phyloP scores from a whole-genome alignment of 2,113 vertebrate species.

The Fregata magnificens region DNA sequence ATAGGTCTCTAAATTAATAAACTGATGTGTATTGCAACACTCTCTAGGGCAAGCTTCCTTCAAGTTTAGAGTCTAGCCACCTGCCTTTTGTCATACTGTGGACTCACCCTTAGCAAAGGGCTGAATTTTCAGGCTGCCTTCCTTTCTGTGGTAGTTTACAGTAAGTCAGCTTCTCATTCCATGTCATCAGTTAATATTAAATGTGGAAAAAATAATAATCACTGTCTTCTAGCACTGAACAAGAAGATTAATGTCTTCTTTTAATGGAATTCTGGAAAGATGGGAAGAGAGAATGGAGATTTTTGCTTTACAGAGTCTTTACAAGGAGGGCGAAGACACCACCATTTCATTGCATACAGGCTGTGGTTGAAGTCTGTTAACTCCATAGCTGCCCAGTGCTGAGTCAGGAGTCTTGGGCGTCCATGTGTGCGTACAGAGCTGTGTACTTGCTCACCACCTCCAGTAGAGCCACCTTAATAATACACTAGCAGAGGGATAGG shows the following conservation, averaged over 20 bases:
- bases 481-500: background rate
- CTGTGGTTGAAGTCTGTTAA: background rate
- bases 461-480: background rate
- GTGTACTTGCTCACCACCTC: background rate
- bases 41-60: constrained; percentile 39
- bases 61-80: background rate
- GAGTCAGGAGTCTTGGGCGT: background rate
- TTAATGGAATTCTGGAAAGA: background rate
- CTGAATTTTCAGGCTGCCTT: background rate
- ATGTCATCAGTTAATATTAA: background rate
- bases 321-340: background rate
- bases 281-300: background rate
- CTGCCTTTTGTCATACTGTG: background rate
- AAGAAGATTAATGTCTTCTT: background rate
- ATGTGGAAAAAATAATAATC: background rate
- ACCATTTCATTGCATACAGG: fast-evolving
- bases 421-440: background rate
- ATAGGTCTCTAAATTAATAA: constrained; percentile 56
- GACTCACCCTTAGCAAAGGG: background rate
- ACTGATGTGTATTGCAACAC: background rate
- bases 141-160: background rate
- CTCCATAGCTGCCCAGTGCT: background rate
- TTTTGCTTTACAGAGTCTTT: background rate
- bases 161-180: background rate
- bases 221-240: background rate